phyloP scores from a whole-genome alignment of 1,140 invertebrate species.

The Drosophila sulfurigaster region DNA sequence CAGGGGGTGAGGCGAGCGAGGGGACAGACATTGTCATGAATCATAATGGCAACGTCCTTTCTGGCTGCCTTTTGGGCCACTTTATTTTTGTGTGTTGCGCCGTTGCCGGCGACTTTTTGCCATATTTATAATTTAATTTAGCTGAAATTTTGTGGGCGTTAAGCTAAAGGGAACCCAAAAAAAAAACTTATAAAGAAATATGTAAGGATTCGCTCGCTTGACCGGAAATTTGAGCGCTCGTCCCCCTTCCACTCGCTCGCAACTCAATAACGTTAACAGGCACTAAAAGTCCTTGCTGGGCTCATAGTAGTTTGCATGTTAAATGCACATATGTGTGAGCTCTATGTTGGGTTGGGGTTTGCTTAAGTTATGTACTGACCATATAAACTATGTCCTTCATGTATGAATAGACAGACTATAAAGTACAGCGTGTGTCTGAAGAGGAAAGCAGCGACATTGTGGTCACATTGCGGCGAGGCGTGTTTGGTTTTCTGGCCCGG shows the following conservation, averaged over 20 bases:
- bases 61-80: slow-evolving; percentile 45
- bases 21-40: slow-evolving; percentile 70
- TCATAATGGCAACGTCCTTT: slow-evolving; percentile 66
- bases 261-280: slow-evolving; percentile 39
- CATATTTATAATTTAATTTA: slow-evolving; percentile 83
- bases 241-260: neutral
- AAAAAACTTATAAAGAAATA: slow-evolving; percentile 45
- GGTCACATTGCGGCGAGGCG: slow-evolving; percentile 56
- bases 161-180: slow-evolving; percentile 64
- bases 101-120: slow-evolving; percentile 69
- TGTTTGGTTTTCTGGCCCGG: slow-evolving; percentile 49
- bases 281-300: slow-evolving; percentile 40
- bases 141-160: slow-evolving; percentile 81
- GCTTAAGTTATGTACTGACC: slow-evolving; percentile 66
- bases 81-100: slow-evolving; percentile 57
- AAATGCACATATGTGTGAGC: slow-evolving; percentile 71
- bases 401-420: slow-evolving; percentile 40
- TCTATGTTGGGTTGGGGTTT: slow-evolving; percentile 30
- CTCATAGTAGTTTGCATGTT: slow-evolving; percentile 71
- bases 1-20: slow-evolving; percentile 6
- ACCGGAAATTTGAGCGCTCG: slow-evolving; percentile 76
- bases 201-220: slow-evolving; percentile 77
- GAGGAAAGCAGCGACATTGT: slow-evolving; percentile 33
- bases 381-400: slow-evolving; percentile 58
- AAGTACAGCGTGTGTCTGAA: slow-evolving; percentile 8